Evolutionary conservation across 2,113 vertebrate genomes (phyloP), one percentile per base, ranked within the genome.

Genomic region (Phaethon lepturus): DNA sequence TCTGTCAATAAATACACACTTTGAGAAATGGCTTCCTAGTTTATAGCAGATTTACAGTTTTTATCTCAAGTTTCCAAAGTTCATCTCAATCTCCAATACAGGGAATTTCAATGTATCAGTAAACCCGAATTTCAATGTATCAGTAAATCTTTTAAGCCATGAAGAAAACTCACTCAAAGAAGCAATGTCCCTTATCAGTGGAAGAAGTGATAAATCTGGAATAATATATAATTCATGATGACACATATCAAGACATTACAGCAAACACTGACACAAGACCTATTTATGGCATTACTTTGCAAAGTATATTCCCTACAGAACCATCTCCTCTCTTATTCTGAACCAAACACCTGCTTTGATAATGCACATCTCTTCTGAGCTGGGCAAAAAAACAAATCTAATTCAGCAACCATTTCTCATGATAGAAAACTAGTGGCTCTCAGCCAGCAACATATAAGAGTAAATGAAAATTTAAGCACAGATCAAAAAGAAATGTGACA

Each of bases 201-300:
- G 88, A 95, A 98, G 86, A 97, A 97, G 96, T 80, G 96, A 98
- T 98, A 97, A 97, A 97, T 98, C 97, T 98, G 88, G 96, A 98
- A 97, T 97, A 97, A 98, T 98, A 98, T 98, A 98, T 98, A 98
- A 98, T 98, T 98, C 98, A 98, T 97, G 97, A 98, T 96, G 92
- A 98, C 97, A 98, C 86, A 90, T 95, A 98, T 96, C 96, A 97
- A 97, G 97, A 97, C 97, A 96, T 97, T 98, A 97, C 95, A 96
- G 96, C 96, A 97, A 96, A 95, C 93, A 95, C 94, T 28, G 82
- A 98, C 97, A 97, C 78, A 91, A 97, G 91, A 82, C 95, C 96
- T 96, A 97, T 97, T 98, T 97, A 98, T 93, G 96, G 92, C 95
- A 72, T 64, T 82, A 88, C 95, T 97, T 97, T 96, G 67, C 97